phyloP scores from a whole-genome alignment of 2,113 vertebrate species.

The Dipodomys spectabilis region DNA sequence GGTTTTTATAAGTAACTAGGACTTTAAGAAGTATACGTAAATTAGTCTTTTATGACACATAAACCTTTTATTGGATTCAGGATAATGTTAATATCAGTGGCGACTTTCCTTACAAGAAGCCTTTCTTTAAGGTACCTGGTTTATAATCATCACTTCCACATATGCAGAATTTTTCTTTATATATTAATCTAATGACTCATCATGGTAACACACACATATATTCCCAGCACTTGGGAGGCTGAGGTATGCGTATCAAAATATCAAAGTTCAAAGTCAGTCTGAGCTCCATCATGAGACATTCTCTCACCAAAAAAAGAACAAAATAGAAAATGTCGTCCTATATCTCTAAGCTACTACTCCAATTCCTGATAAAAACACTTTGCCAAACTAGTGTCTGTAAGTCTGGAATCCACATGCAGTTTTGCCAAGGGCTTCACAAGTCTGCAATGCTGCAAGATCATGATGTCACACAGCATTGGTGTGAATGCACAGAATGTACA shows the following conservation, averaged over 20 bases:
- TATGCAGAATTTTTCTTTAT: not conserved
- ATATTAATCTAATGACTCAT: not conserved
- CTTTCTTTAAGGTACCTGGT: conserved; percentile 7
- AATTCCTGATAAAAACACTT: not conserved
- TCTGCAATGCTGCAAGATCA: not conserved
- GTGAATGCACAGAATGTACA: not conserved
- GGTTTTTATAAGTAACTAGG: not conserved
- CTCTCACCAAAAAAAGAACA: too few relatives aligned
- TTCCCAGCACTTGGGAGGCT: too few relatives aligned
- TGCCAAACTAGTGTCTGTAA: not conserved
- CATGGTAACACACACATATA: too few relatives aligned
- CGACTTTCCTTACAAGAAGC: not conserved
- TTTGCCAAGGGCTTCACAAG: not conserved
- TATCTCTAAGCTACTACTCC: not conserved
- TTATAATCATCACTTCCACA: not conserved
- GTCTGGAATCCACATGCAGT: not conserved
- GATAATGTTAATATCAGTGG: not conserved
- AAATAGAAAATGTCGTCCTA: too few relatives aligned
- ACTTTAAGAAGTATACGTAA: conserved; percentile 43
- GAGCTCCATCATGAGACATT: too few relatives aligned
- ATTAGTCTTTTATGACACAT: conserved; percentile 41
- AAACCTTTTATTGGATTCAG: not conserved
- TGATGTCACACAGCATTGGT: not conserved
- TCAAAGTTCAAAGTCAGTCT: too few relatives aligned
- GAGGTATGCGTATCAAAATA: too few relatives aligned